Conservation (phyloP, 1,140 invertebrate species). For the Phymorhynchus buccinoides region DNA sequence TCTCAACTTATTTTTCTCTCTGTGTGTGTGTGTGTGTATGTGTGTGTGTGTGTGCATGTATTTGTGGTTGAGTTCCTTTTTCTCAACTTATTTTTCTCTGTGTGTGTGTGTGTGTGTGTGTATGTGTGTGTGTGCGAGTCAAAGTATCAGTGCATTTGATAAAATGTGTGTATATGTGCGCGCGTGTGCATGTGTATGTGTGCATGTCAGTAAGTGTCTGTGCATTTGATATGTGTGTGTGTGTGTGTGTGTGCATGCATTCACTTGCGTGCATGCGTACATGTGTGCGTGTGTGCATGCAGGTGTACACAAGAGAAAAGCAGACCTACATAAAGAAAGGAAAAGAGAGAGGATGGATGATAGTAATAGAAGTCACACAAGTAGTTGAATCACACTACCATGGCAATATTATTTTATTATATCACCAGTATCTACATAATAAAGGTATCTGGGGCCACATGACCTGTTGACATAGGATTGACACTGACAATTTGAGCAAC, state of each 20-base stretch:
- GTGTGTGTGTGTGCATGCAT: slow-evolving; percentile 15
- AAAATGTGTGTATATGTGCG: not conserved
- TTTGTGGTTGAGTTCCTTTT: not conserved
- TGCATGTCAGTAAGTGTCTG: not conserved
- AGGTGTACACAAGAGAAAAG: not conserved
- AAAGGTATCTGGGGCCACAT: too few species aligned
- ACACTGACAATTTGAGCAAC: too few species aligned
- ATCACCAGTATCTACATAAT: too few species aligned
- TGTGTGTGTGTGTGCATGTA: slow-evolving; percentile 16
- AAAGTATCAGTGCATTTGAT: not conserved
- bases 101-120: slow-evolving; percentile 22
- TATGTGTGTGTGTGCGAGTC: slow-evolving; percentile 9
- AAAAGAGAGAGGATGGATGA: too few species aligned
- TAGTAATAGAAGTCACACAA: too few species aligned
- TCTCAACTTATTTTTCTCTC: not conserved
- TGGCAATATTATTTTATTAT: too few species aligned
- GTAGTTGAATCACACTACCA: too few species aligned
- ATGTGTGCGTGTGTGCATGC: not conserved
- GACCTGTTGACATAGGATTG: too few species aligned
- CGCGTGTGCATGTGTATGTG: slow-evolving; percentile 5
- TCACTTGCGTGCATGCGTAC: not conserved
- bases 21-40: slow-evolving; percentile 19
- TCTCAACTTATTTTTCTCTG: not conserved
- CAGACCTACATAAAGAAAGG: too few species aligned
- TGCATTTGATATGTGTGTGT: not conserved